Evolutionary conservation across 2,113 vertebrate species (phyloP).

Genomic region (Colossoma macropomum): DNA sequence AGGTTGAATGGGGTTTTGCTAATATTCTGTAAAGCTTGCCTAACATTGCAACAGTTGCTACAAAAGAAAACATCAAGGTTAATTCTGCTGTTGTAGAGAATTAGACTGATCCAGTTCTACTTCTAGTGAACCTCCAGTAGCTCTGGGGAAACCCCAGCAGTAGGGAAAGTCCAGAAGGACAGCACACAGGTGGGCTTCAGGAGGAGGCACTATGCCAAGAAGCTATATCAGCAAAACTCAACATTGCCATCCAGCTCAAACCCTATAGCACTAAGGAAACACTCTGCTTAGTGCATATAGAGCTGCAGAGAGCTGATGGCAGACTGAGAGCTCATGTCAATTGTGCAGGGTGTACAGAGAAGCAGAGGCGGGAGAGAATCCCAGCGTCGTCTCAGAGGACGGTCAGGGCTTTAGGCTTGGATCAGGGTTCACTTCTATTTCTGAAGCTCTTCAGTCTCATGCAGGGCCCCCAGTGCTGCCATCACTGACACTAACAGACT

Average conservation of each 20-base stretch:
- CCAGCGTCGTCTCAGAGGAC: background rate
- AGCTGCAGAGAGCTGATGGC: background rate
- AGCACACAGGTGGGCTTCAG: background rate
- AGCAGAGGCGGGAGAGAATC: background rate
- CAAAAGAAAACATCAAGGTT: too few relatives aligned
- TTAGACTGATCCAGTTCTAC: background rate
- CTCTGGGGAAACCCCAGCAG: background rate
- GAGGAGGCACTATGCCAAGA: background rate
- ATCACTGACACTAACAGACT: constrained; percentile 5
- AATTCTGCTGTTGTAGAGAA: too few relatives aligned
- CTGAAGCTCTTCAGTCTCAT: constrained; percentile 34
- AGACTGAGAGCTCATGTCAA: background rate
- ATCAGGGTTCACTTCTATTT: constrained; percentile 36
- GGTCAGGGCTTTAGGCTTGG: background rate
- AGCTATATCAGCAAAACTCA: background rate
- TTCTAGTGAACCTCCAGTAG: background rate
- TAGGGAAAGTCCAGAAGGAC: background rate
- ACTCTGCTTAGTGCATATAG: background rate
- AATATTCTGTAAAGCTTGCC: too few relatives aligned
- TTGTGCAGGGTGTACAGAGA: background rate
- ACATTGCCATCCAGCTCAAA: background rate
- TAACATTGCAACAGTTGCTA: too few relatives aligned
- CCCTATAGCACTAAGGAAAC: background rate
- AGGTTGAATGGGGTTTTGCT: too few relatives aligned
- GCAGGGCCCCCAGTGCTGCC: constrained; percentile 8